Percentiles rank a stretch among this genome's conserved stretches.
Evolutionary conservation across 2,888 invertebrate genomes (phyloP).

Genomic region (Hypercompe scribonia): DNA sequence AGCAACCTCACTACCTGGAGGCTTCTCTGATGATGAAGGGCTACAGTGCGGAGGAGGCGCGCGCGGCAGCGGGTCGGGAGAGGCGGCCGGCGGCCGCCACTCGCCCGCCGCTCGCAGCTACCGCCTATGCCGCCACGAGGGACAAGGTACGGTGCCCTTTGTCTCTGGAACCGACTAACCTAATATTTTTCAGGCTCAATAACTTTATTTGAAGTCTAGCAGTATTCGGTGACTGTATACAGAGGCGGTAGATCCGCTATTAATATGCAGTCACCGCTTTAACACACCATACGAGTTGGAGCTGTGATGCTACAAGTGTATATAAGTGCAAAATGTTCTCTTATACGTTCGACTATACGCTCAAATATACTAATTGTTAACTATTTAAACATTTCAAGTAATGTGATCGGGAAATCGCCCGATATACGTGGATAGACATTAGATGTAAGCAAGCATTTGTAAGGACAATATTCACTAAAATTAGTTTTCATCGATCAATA

Average conservation of each 20-base stretch:
- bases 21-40: conserved; percentile 96
- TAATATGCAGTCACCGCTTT: neutral
- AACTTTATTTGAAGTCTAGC: neutral
- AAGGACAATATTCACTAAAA: neutral
- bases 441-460: neutral
- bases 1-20: conserved; percentile 89
- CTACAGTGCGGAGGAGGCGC: conserved; percentile 84
- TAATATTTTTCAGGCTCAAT: neutral
- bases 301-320: neutral
- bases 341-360: neutral
- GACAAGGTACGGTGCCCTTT: conserved; percentile 69
- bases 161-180: neutral
- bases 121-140: conserved; percentile 84
- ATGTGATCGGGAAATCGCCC: neutral
- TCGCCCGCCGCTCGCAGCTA: conserved; percentile 83
- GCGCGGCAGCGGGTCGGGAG: conserved; percentile 72
- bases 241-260: neutral
- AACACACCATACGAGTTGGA: neutral
- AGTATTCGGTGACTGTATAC: neutral
- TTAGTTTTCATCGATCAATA: neutral
- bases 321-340: neutral
- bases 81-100: conserved; percentile 45
- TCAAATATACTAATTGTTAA: neutral
- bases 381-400: neutral
- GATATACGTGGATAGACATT: too few species aligned